Conservation (phyloP, 2,797 vertebrate genomes). For the Lutra lutra region DNA sequence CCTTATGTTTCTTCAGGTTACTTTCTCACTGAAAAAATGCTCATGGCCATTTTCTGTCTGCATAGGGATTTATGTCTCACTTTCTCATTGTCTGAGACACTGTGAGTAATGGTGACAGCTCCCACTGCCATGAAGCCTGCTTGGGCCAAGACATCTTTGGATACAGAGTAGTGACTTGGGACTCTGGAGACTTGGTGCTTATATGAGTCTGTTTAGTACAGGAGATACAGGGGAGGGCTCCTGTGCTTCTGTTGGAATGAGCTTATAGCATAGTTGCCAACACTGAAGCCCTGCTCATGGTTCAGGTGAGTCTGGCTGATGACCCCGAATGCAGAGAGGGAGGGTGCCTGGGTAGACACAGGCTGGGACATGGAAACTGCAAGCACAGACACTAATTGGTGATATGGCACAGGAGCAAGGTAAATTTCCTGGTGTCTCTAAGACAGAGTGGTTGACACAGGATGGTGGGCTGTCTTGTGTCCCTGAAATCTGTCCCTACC, state of each 20-base stretch:
- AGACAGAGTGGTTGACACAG: too few species aligned
- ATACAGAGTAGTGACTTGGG: neutral
- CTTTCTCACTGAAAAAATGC: neutral
- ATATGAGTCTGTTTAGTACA: neutral
- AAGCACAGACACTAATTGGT: neutral
- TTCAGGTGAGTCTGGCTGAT: neutral
- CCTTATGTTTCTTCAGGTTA: neutral
- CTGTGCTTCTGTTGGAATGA: neutral
- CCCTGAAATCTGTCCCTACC: too few species aligned
- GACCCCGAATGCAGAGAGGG: neutral
- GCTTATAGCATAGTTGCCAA: fast-evolving
- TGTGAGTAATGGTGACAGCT: neutral
- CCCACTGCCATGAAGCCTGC: neutral
- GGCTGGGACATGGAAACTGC: neutral
- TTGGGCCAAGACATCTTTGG: neutral
- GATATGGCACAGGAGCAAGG: neutral
- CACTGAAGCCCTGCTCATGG: neutral
- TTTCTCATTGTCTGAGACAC: neutral
- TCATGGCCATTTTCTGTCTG: neutral
- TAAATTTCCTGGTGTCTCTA: too few species aligned
- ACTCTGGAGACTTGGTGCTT: neutral
- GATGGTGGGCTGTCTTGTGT: too few species aligned
- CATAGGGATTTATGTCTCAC: neutral
- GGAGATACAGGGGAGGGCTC: neutral
- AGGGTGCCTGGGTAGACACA: neutral